phyloP scores from a whole-genome alignment of 2,888 invertebrate genomes.

The Leucophenga montana region DNA sequence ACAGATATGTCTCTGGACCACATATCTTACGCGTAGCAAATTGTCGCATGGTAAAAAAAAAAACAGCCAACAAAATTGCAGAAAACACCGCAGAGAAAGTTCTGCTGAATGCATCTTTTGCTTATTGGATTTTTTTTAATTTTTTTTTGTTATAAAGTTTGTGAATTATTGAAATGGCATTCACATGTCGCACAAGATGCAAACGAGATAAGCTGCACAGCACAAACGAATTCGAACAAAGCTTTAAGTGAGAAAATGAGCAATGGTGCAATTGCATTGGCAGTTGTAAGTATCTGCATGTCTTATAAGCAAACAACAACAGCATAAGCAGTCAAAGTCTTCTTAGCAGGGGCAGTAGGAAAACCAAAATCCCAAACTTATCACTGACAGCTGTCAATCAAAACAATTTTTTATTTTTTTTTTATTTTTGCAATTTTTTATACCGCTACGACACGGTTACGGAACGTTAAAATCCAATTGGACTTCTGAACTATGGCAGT shows the following conservation, averaged over 20 bases:
- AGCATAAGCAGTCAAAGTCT: not conserved
- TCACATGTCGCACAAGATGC: conserved; percentile 6
- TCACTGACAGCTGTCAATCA: conserved; percentile 67
- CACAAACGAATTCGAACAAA: conserved; percentile 28
- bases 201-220: conserved; percentile 26
- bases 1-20: conserved; percentile 13
- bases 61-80: not conserved
- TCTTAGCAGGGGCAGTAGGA: not conserved
- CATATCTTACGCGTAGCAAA: conserved; percentile 39
- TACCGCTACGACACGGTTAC: too few relatives aligned
- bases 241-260: conserved; percentile 59
- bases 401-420: not conserved
- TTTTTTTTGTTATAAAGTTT: conserved; percentile 1
- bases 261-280: conserved; percentile 38
- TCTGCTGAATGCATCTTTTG: not conserved
- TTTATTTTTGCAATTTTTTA: conserved; percentile 1
- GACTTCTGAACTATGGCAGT: not conserved
- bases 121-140: not conserved
- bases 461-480: not conserved
- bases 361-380: conserved; percentile 34
- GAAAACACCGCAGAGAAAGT: conserved; percentile 9
- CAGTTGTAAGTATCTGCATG: conserved; percentile 31
- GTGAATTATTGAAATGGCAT: conserved; percentile 36
- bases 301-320: not conserved
- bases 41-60: conserved; percentile 20